Conservation (phyloP, 2,797 vertebrate genomes). For the Coregonus suidteri region DNA sequence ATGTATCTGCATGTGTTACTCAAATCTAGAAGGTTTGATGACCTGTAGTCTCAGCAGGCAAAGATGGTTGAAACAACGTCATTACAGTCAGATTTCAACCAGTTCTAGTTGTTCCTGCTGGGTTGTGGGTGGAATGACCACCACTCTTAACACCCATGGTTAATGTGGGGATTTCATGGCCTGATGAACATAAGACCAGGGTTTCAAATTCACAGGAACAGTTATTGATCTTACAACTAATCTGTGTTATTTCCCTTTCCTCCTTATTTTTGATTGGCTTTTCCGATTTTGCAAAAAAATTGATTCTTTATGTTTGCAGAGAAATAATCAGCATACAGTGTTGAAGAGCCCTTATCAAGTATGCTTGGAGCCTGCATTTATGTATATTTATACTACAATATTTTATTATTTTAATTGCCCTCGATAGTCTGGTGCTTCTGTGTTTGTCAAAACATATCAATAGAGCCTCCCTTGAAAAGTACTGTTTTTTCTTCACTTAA, state of each 20-base stretch:
- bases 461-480: conserved; percentile 32
- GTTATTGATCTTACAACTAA: conserved; percentile 1
- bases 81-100: not conserved
- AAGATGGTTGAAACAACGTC: not conserved
- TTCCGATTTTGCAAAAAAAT: not conserved
- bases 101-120: too few relatives aligned
- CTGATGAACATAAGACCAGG: too few relatives aligned
- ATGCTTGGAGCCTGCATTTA: conserved; percentile 3
- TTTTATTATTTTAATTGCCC: not conserved
- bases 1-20: not conserved
- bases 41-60: not conserved
- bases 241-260: not conserved
- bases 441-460: conserved; percentile 41
- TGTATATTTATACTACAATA: not conserved
- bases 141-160: too few relatives aligned
- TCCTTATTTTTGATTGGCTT: not conserved
- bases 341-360: not conserved
- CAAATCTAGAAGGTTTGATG: not conserved
- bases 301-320: not conserved
- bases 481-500: conserved; percentile 32
- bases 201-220: not conserved
- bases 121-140: too few relatives aligned
- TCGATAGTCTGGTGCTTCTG: not conserved
- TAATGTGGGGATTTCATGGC: too few relatives aligned
- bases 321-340: too few relatives aligned